phyloP scores from a whole-genome alignment of 2,113 vertebrate genomes.

The Malurus alboscapulatus region DNA sequence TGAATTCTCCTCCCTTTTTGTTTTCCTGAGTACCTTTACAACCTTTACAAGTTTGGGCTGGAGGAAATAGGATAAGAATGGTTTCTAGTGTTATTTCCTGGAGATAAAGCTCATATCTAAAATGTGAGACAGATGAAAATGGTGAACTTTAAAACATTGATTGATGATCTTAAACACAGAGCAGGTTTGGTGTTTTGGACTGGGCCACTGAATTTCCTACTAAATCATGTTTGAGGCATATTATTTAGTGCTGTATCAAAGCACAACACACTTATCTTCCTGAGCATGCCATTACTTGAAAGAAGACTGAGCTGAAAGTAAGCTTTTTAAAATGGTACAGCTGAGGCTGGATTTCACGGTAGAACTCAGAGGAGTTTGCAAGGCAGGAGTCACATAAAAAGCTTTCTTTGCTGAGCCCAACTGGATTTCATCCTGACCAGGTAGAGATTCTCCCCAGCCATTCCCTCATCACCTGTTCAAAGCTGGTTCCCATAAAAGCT shows the following conservation, averaged over 20 bases:
- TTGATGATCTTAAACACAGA: background rate
- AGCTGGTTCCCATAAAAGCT: background rate
- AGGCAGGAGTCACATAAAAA: background rate
- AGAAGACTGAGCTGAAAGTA: background rate
- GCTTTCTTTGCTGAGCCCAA: background rate
- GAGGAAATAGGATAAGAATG: constrained; percentile 53
- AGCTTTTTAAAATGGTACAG: background rate
- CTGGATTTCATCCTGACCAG: background rate
- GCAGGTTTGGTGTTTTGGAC: background rate
- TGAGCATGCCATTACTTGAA: background rate
- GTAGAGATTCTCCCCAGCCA: background rate
- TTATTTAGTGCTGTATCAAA: background rate
- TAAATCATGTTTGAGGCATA: background rate
- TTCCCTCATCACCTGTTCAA: background rate
- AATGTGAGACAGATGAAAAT: background rate
- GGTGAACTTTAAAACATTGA: background rate
- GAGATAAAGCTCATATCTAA: background rate
- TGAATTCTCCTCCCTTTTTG: constrained; percentile 3
- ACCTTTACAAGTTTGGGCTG: background rate
- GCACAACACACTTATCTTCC: background rate
- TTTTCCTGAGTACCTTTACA: constrained; percentile 12
- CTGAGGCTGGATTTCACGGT: background rate
- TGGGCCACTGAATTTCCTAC: background rate
- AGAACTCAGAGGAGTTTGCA: background rate
- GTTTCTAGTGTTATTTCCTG: constrained; percentile 39